Evolutionary conservation across 2,888 invertebrate genomes (phyloP), one percentile per base, ranked within the genome.

Genomic region (Leptarthrus brevirostris): DNA sequence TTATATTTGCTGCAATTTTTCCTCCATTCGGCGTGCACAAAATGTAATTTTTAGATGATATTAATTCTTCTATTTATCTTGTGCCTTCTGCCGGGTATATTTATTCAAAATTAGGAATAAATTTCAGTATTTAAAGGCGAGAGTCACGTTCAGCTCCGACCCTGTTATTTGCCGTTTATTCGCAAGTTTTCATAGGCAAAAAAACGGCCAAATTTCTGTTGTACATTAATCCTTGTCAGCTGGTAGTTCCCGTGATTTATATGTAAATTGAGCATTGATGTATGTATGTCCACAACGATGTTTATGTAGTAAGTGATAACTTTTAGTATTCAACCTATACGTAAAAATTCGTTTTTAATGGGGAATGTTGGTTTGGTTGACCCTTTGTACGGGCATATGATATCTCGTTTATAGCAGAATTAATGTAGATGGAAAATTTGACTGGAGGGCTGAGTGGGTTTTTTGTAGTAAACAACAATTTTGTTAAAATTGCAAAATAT

Each of bases 1-100:
- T 56, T 58, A 58, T 58, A 58, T 58, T 58, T 58, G 58, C 58
- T 58, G 58, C 58, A 36, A 58, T 58, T 58, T 36, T 58, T 58
- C 36, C 40, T 2, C n/a, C 18, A 34, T 58, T 58, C 36, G 36
- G 36, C 14, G 36, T 58, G 36, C 58, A 36, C 36, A 12, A 36
- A 58, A 58, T 58, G 58, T 58, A 58, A 58, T 58, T 58, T 58
- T 34, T 16, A 58, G 58, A 36, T 58, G 18, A 36, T 58, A 58
- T 36, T 58, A 58, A 58, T 58, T 34, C 20, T 58, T 58, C 16
- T 58, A 34, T 58, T 34, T 58, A 58, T 36, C 58, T 36, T 58
- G 36, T 12, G 20, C 36, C 40, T 30, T 30, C 6, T 22, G 14
- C 18, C 16, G 30, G 56, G 3, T 20, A 36, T 58, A 12, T 30